Conservation (phyloP, 2,113 vertebrate species). For the Cathartes aura region DNA sequence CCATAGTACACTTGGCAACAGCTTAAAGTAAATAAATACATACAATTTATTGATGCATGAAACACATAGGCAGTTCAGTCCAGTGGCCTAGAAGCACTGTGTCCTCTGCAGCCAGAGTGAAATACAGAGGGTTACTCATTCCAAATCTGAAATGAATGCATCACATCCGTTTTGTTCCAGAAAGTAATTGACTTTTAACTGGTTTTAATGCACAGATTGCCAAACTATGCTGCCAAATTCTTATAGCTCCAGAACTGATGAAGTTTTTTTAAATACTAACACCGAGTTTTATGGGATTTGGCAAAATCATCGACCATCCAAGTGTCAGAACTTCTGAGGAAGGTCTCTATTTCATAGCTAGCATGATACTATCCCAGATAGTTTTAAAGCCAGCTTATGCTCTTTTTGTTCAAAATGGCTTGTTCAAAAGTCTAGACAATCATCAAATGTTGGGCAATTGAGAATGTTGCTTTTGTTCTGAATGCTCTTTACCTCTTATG, state of each 20-base stretch:
- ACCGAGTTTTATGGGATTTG: neutral
- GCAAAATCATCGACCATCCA: neutral
- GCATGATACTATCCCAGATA: neutral
- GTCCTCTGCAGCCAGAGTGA: neutral
- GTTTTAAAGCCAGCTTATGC: neutral
- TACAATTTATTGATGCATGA: neutral
- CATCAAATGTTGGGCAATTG: neutral
- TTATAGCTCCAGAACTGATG: neutral
- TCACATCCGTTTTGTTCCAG: neutral
- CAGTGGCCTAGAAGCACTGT: neutral
- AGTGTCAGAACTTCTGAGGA: neutral
- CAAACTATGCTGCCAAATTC: neutral
- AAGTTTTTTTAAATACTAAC: neutral
- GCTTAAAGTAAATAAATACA: neutral
- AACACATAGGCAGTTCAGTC: neutral
- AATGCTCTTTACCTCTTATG: neutral
- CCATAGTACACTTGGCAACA: neutral
- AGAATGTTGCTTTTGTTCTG: neutral
- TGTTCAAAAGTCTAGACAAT: neutral
- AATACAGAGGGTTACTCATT: neutral
- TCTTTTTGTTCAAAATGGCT: neutral
- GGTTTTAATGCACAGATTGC: neutral
- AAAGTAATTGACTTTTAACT: neutral
- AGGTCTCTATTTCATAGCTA: neutral
- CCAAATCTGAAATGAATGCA: neutral